phyloP scores from a whole-genome alignment of 2,888 invertebrate genomes.

The Rhamphomyia laevipes region DNA sequence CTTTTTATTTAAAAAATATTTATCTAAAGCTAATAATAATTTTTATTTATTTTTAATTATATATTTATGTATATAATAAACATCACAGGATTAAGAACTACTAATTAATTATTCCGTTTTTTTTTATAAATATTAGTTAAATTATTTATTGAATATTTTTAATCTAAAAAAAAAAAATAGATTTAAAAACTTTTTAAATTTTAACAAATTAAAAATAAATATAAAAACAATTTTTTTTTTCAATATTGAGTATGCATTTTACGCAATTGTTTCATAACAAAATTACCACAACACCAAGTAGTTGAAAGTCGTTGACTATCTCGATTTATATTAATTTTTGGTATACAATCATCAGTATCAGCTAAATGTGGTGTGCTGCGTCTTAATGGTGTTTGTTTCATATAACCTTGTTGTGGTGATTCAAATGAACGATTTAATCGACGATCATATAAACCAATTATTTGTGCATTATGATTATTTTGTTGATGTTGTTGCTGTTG shows the following conservation, averaged over 20 bases:
- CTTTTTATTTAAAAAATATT: too few species aligned
- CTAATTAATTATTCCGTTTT: background rate
- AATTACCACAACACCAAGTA: conserved; percentile 66
- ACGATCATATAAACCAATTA: conserved; percentile 31
- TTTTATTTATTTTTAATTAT: background rate
- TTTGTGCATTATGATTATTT: conserved; percentile 3
- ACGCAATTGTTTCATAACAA: conserved; percentile 62
- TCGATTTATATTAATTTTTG: conserved; percentile 11
- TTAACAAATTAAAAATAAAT: background rate
- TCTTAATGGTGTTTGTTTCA: conserved; percentile 30
- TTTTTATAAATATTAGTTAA: background rate
- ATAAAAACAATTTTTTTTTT: background rate
- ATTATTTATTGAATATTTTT: background rate
- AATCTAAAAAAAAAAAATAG: too few species aligned
- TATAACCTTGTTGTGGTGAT: conserved; percentile 28
- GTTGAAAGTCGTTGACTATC: conserved; percentile 32
- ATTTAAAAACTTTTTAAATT: background rate
- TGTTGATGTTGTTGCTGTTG: conserved; percentile 8
- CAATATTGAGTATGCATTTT: conserved; percentile 56
- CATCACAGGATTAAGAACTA: background rate
- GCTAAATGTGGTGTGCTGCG: conserved; percentile 35
- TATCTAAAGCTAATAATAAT: too few species aligned
- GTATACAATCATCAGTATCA: conserved; percentile 16
- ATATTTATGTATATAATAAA: background rate
- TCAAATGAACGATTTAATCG: conserved; percentile 37